These are phyloP conservation scores for Tetranychus cinnabarinus DNA, from an alignment of 1,140 invertebrate species.

Conservation along the genomic window DNA sequence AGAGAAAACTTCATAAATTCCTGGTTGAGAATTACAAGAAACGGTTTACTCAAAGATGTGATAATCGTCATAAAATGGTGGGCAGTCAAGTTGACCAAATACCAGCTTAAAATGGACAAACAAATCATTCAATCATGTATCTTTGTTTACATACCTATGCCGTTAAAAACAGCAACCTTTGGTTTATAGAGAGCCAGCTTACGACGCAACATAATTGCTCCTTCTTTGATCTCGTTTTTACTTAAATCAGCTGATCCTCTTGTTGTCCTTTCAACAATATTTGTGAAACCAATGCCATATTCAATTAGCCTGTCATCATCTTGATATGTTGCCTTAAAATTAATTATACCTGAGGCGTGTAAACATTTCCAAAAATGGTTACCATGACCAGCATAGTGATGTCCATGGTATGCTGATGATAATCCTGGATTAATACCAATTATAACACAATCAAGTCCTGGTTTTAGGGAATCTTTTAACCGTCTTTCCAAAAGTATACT, in stretches of 20 bases:
- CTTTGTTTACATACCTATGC: conserved; percentile 37
- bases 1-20: conserved; percentile 85
- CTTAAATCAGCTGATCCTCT: conserved; percentile 81
- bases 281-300: conserved; percentile 89
- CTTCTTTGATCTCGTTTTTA: conserved; percentile 88
- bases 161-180: conserved; percentile 94
- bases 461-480: conserved; percentile 70
- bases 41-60: conserved; percentile 1
- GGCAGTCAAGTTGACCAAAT: too few species aligned
- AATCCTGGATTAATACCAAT: conserved; percentile 92
- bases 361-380: conserved; percentile 99
- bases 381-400: conserved; percentile 90
- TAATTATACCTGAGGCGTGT: conserved; percentile 71
- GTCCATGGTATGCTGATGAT: conserved; percentile 87
- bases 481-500: conserved; percentile 37
- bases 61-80: too few species aligned
- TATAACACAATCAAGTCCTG: conserved; percentile 88
- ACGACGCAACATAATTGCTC: conserved; percentile 63
- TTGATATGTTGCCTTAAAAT: conserved; percentile 80
- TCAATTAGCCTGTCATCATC: conserved; percentile 80
- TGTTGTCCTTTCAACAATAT: conserved; percentile 80
- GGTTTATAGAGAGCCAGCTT: conserved; percentile 77
- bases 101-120: too few species aligned
- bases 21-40: conserved; percentile 15
- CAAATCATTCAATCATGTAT: too few species aligned